Conservation (phyloP, 2,797 vertebrate species). For the Dicrostonyx torquatus region DNA sequence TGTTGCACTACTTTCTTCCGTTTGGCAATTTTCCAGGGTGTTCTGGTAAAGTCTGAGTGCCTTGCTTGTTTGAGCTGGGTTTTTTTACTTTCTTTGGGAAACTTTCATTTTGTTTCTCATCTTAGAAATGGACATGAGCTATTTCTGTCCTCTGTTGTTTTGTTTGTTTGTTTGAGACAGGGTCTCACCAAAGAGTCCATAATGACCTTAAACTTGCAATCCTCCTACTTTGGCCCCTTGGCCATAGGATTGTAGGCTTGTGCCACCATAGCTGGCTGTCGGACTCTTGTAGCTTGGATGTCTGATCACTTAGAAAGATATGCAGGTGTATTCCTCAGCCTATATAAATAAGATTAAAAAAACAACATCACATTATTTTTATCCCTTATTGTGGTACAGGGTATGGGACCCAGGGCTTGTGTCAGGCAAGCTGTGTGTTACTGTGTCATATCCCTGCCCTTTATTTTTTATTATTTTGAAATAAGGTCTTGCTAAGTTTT, state of each 20-base stretch:
- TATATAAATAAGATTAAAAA: not conserved
- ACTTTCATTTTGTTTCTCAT: slow-evolving; percentile 33
- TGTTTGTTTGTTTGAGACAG: not conserved
- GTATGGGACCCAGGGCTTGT: not conserved
- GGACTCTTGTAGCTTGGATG: not conserved
- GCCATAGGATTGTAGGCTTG: not conserved
- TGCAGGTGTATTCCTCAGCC: not conserved
- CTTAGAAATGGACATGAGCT: not conserved
- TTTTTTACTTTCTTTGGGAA: slow-evolving; percentile 25
- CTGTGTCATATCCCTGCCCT: not conserved
- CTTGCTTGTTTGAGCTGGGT: not conserved
- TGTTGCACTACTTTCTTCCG: not conserved
- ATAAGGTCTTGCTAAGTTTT: not conserved
- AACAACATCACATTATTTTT: not conserved
- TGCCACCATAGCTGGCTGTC: no score
- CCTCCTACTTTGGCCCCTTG: not conserved
- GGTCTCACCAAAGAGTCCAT: no score
- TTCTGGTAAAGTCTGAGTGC: slow-evolving; percentile 13
- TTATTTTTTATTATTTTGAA: not conserved
- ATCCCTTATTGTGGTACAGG: not conserved
- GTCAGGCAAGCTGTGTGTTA: not conserved
- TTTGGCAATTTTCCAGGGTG: not conserved
- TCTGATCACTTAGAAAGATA: not conserved
- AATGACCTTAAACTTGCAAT: not conserved
- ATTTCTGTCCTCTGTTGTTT: not conserved